Evolutionary conservation across 2,888 invertebrate species (phyloP), one percentile per base, ranked within the genome.

Genomic region (Apamea monoglypha): DNA sequence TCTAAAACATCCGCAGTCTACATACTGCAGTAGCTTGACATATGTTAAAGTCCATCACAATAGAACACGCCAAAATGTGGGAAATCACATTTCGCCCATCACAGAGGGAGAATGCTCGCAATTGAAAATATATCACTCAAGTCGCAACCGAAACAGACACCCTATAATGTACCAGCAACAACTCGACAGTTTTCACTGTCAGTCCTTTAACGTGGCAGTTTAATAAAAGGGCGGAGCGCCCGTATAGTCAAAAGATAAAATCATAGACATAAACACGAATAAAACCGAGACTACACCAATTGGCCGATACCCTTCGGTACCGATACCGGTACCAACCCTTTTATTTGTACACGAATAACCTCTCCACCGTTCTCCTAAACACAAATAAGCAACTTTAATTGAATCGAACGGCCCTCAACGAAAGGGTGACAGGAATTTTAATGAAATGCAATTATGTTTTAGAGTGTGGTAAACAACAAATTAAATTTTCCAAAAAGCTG

Each of bases 181-280:
- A 78, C 92, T 94, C 94, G 80, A 94, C 74, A 78, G 85, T 82
- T 88, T 88, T 84, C 83, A 64, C 83, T 91, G 88, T 92, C 83
- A 88, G 84, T 87, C 84, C 83, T 91, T 91, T 86, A 93, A 93
- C 92, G 92, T 92, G 89, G 91, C 91, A 93, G 91, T 95, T 95
- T 95, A 96, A 96, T 96, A 96, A 94, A 96, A 95, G 94, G 93
- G 93, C 91, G 93, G 91, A 81, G 92, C 90, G 91, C 96, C 96
- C 96, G 95, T 95, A 96, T 96, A 90, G 90, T 92, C 86, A 91
- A 92, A 91, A 88, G 96, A 97, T 96, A 96, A 96, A 93, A 97
- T 96, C 96, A 93, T 93, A 94, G 93, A 94, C 94, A 92, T 93
- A 95, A 95, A 95, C 95, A 94, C 92, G 92, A 92, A 93, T 95